phyloP scores from a whole-genome alignment of 1,140 invertebrate genomes.

The Neotoxoptera formosana region DNA sequence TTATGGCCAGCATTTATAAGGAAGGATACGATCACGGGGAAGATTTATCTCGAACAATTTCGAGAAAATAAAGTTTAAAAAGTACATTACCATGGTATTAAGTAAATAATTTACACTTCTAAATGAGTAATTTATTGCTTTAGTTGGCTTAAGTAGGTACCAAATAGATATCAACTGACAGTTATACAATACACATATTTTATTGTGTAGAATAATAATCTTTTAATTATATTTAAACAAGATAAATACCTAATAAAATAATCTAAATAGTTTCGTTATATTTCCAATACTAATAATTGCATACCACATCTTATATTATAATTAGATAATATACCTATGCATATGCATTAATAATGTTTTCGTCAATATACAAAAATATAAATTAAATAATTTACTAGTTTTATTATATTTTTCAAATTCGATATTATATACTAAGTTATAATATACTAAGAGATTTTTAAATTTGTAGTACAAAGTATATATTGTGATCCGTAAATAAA shows the following conservation, averaged over 20 bases:
- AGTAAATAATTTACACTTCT: constrained; percentile 2
- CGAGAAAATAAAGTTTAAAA: background rate
- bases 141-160: background rate
- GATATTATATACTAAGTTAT: too few species aligned
- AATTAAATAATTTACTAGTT: too few species aligned
- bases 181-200: background rate
- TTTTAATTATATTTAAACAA: background rate
- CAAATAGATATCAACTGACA: background rate
- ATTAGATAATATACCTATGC: background rate
- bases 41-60: constrained; percentile 16
- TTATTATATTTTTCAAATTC: too few species aligned
- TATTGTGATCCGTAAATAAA: background rate
- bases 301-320: background rate
- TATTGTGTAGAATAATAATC: background rate
- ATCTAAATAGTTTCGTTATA: background rate
- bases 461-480: too few species aligned
- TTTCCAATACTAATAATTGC: background rate
- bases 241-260: background rate
- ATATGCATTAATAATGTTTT: too few species aligned
- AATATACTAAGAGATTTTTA: too few species aligned
- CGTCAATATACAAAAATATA: too few species aligned
- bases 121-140: background rate
- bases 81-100: background rate
- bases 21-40: background rate
- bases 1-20: background rate